These are phyloP conservation scores for Hormaphis cornu DNA, from an alignment of 1,140 invertebrate genomes.

Conservation along the genomic window DNA sequence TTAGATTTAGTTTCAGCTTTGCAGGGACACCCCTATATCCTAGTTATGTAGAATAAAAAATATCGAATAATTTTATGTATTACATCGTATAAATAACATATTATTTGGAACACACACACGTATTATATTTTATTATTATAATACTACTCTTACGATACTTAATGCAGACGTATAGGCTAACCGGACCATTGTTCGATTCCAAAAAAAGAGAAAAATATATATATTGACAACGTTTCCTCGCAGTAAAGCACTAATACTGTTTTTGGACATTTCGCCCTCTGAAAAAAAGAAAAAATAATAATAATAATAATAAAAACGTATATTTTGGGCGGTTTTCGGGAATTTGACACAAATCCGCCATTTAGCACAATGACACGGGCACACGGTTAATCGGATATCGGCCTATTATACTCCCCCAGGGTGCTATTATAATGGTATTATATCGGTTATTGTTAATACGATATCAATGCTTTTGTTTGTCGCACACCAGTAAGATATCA, in stretches of 20 bases:
- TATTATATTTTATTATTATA: no score
- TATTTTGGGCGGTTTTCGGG: slow-evolving; percentile 25
- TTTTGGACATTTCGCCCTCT: slow-evolving; percentile 25
- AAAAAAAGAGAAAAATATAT: no score
- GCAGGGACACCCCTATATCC: no score
- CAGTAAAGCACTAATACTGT: neutral
- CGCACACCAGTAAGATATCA: slow-evolving; percentile 28
- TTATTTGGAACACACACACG: no score
- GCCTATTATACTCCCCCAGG: slow-evolving; percentile 29
- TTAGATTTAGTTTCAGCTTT: no score
- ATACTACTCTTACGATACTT: no score
- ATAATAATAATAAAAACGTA: slow-evolving; percentile 25
- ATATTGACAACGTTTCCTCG: slow-evolving; percentile 2
- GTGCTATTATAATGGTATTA: slow-evolving; percentile 30
- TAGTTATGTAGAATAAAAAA: no score
- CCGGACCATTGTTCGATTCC: slow-evolving; percentile 1
- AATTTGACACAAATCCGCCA: slow-evolving; percentile 30
- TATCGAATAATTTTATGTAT: no score
- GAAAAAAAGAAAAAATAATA: slow-evolving; percentile 7
- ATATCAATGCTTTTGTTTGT: slow-evolving; percentile 23
- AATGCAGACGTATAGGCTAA: neutral
- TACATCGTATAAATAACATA: no score
- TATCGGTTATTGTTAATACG: slow-evolving; percentile 27
- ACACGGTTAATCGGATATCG: slow-evolving; percentile 26
- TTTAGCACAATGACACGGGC: slow-evolving; percentile 19